These are phyloP conservation scores for Nomada hirtipes DNA, from an alignment of 2,888 invertebrate genomes.

Conservation along the genomic window DNA sequence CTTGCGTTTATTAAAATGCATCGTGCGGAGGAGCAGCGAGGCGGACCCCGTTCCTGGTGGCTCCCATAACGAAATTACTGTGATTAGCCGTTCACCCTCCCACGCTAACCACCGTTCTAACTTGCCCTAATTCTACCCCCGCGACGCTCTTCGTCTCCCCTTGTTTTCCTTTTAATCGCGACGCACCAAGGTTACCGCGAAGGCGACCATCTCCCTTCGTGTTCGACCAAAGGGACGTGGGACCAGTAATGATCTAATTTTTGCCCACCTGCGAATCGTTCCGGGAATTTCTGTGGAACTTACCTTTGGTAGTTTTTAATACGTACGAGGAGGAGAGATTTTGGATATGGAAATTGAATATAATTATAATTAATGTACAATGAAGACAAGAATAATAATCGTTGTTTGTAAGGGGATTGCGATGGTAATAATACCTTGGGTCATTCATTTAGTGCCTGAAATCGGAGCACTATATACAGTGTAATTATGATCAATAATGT, in stretches of 20 bases:
- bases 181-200: slow-evolving; percentile 54
- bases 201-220: slow-evolving; percentile 21
- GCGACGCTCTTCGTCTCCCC: slow-evolving; percentile 43
- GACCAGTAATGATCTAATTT: slow-evolving; percentile 59
- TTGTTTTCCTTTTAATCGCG: slow-evolving; percentile 46
- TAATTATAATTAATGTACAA: no score
- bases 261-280: slow-evolving; percentile 27
- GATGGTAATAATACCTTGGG: no score
- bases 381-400: no score
- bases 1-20: slow-evolving; percentile 77
- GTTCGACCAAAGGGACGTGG: slow-evolving; percentile 40
- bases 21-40: slow-evolving; percentile 55
- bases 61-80: slow-evolving; percentile 77
- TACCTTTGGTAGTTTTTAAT: background rate
- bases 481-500: no score
- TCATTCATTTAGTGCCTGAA: no score
- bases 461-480: no score
- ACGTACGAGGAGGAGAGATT: background rate
- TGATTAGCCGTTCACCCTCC: slow-evolving; percentile 77
- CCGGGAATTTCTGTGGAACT: slow-evolving; percentile 33
- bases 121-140: slow-evolving; percentile 74
- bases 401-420: no score
- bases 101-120: slow-evolving; percentile 76
- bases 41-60: slow-evolving; percentile 63
- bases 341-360: background rate